phyloP scores from a whole-genome alignment of 1,140 invertebrate species.

The Eubasilissa regina region DNA sequence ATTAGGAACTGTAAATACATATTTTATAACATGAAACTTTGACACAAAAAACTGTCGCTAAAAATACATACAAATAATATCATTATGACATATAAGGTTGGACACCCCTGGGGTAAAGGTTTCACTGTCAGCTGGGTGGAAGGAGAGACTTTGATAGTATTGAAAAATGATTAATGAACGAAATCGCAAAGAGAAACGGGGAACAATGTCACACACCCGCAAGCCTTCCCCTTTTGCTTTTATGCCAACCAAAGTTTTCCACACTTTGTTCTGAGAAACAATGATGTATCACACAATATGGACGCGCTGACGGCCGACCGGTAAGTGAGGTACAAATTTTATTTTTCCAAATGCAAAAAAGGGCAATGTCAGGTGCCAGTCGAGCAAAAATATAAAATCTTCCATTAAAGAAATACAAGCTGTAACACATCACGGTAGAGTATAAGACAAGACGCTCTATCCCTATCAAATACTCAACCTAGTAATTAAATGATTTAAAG shows the following conservation, averaged over 20 bases:
- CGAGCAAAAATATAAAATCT: no score
- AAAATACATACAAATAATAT: no score
- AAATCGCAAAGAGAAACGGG: conserved; percentile 58
- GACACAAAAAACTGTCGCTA: no score
- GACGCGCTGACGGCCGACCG: neutral
- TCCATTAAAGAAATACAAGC: no score
- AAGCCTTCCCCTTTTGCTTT: conserved; percentile 19
- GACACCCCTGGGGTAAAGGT: conserved; percentile 38
- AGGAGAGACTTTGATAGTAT: conserved; percentile 61
- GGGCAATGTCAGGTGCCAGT: no score
- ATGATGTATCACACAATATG: conserved; percentile 34
- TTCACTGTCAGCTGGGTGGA: conserved; percentile 53
- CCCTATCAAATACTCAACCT: no score
- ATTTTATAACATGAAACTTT: no score
- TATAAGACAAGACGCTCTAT: no score
- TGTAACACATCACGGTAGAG: no score
- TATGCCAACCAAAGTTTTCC: conserved; percentile 44
- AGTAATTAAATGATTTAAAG: no score
- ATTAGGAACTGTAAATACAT: no score
- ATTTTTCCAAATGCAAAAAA: neutral
- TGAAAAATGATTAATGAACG: conserved; percentile 61
- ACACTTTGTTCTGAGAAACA: conserved; percentile 40
- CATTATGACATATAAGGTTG: no score
- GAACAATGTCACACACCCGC: conserved; percentile 59
- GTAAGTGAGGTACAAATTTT: neutral